Percentiles rank a stretch among this genome's conserved stretches.
Conservation (phyloP, 1,140 invertebrate species). For the Phenacoccus solenopsis region DNA sequence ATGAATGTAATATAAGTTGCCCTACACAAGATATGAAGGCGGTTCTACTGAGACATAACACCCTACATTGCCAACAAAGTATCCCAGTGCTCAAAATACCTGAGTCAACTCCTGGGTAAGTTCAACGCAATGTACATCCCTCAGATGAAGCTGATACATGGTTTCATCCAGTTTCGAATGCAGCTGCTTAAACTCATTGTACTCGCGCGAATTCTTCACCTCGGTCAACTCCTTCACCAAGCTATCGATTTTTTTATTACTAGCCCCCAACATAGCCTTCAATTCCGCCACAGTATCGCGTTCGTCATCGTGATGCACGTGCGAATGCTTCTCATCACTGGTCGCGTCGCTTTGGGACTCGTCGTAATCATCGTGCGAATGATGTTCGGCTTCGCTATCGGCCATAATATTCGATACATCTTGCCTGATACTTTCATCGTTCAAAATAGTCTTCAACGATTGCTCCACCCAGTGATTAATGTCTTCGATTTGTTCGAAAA, state of each 20-base stretch:
- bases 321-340: not conserved
- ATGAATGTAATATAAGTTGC: too few species aligned
- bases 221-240: not conserved
- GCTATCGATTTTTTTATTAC: not conserved
- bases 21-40: too few species aligned
- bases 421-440: not conserved
- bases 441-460: not conserved
- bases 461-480: not conserved
- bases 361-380: not conserved
- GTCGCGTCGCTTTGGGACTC: not conserved
- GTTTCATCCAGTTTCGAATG: not conserved
- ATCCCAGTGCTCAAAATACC: not conserved
- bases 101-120: not conserved
- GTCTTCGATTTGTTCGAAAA: constrained; percentile 6
- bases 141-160: not conserved
- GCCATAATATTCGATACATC: not conserved
- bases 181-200: not conserved
- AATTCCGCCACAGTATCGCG: not conserved
- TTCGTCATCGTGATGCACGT: not conserved
- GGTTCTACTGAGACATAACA: too few species aligned
- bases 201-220: not conserved
- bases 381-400: not conserved
- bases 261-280: not conserved
- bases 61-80: too few species aligned
- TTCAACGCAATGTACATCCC: not conserved